Evolutionary conservation across 2,888 invertebrate genomes (phyloP).

Genomic region (Noctua janthina): DNA sequence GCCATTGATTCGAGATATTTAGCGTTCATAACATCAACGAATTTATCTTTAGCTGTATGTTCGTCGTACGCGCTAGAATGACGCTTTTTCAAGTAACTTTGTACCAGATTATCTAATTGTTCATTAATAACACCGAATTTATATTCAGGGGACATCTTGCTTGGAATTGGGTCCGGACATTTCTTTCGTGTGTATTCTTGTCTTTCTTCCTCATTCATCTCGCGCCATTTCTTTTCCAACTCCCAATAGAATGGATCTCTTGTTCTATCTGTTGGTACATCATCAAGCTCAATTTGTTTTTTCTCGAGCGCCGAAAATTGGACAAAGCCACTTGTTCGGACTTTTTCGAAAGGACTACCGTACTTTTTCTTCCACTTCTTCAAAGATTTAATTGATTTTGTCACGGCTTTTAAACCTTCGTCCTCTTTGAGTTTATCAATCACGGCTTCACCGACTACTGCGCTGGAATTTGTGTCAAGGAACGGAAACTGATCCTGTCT

Average conservation of each 20-base stretch:
- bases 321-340: conserved; percentile 90
- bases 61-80: conserved; percentile 75
- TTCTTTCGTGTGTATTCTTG: conserved; percentile 87
- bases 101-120: conserved; percentile 92
- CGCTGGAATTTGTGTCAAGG: conserved; percentile 94
- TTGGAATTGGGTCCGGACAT: conserved; percentile 94
- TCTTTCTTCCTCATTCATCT: conserved; percentile 91
- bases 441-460: conserved; percentile 90
- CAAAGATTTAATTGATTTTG: conserved; percentile 90
- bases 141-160: conserved; percentile 93
- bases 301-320: conserved; percentile 90
- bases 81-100: conserved; percentile 89
- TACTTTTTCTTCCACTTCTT: conserved; percentile 91
- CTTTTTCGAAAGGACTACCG: conserved; percentile 84
- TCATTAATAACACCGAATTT: conserved; percentile 97
- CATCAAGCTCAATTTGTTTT: conserved; percentile 85
- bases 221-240: conserved; percentile 92
- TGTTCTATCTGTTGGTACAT: conserved; percentile 88
- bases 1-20: conserved; percentile 95
- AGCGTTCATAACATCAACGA: conserved; percentile 93
- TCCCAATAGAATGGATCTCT: conserved; percentile 91
- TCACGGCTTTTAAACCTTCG: conserved; percentile 86
- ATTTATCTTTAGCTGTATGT: conserved; percentile 85
- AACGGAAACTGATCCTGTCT: conserved; percentile 94
- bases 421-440: conserved; percentile 91